Conservation (phyloP, 2,113 vertebrate species). For the Pitta sordida region DNA sequence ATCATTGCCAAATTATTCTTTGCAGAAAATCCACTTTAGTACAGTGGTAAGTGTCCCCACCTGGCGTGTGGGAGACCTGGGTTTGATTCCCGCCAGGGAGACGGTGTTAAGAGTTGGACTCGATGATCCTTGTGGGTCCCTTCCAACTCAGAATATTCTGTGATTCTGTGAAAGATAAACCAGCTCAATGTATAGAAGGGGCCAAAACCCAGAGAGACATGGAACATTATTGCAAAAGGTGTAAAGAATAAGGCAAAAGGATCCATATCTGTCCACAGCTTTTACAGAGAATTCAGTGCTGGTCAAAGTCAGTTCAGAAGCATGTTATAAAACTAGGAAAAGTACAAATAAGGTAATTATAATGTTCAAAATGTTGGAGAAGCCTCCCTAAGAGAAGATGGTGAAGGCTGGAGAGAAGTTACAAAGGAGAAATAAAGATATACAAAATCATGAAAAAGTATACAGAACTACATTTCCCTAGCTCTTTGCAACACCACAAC, state of each 20-base stretch:
- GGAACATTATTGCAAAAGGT: not conserved
- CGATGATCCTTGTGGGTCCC: too few relatives aligned
- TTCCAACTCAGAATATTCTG: too few relatives aligned
- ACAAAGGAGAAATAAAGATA: not conserved
- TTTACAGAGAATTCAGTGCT: not conserved
- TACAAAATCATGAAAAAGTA: not conserved
- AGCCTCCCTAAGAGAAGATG: not conserved
- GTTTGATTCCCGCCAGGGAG: too few relatives aligned
- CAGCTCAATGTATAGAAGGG: fast-evolving
- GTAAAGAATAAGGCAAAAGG: not conserved
- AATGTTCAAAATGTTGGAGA: not conserved
- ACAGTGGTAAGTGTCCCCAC: too few relatives aligned
- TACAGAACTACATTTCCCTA: not conserved
- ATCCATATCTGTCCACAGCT: not conserved
- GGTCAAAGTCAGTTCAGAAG: not conserved
- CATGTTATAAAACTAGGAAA: not conserved
- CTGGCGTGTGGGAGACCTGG: too few relatives aligned
- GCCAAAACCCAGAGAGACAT: not conserved
- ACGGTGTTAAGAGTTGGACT: too few relatives aligned
- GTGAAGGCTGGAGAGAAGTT: not conserved
- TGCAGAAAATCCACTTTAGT: too few relatives aligned
- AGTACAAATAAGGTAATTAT: not conserved
- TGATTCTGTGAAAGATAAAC: too few relatives aligned
- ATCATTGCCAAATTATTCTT: not conserved
- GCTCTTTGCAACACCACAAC: not conserved